Evolutionary conservation across 2,797 vertebrate species (phyloP).

Genomic region (Antrozous pallidus): DNA sequence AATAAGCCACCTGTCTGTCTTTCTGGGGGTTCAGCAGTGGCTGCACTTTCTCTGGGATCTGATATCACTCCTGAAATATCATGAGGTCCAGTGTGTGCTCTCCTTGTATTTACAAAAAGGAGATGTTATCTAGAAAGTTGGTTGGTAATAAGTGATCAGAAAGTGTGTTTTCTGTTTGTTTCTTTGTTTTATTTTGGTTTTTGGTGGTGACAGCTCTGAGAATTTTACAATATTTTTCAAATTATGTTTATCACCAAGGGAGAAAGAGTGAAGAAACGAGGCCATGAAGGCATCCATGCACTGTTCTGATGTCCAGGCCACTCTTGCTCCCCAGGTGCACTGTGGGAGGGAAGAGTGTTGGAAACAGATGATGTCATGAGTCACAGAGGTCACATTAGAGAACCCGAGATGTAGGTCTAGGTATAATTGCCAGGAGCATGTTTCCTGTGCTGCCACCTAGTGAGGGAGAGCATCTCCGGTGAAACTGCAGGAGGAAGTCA

Average conservation of each 20-base stretch:
- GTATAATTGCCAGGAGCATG: slow-evolving; percentile 38
- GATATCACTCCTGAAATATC: background rate
- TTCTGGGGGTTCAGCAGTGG: background rate
- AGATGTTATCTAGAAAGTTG: background rate
- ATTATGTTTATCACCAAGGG: background rate
- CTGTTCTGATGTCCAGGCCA: background rate
- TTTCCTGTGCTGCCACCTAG: slow-evolving; percentile 66
- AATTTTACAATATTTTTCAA: background rate
- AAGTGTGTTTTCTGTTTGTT: background rate
- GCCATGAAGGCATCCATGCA: background rate
- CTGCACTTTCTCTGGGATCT: background rate
- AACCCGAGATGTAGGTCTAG: background rate
- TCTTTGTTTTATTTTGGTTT: background rate
- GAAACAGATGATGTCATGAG: slow-evolving; percentile 73
- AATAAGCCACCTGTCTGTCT: background rate
- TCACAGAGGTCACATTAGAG: slow-evolving; percentile 59
- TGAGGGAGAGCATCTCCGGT: slow-evolving; percentile 63
- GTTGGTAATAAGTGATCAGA: background rate
- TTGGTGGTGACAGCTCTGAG: background rate
- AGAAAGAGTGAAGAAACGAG: background rate
- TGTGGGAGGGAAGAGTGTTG: slow-evolving; percentile 50
- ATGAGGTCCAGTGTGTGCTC: background rate
- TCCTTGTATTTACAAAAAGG: background rate
- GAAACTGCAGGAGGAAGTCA: background rate
- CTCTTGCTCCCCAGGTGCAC: background rate